phyloP scores from a whole-genome alignment of 2,797 vertebrate species.

The Notolepis coatsorum region DNA sequence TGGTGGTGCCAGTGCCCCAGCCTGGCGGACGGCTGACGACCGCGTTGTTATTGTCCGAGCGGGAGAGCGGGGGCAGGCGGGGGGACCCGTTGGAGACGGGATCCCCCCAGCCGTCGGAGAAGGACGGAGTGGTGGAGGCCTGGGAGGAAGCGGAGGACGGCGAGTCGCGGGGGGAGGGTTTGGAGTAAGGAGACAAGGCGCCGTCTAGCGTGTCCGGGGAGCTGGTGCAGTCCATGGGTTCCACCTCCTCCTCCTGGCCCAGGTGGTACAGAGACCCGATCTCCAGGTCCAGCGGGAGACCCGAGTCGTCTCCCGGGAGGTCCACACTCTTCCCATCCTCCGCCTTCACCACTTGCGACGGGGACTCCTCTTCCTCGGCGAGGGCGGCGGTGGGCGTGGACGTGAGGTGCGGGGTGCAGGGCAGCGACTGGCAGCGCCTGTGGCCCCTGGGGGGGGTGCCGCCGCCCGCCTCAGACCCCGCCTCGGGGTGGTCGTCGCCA shows the following conservation, averaged over 20 bases:
- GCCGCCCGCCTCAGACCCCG: constrained; percentile 66
- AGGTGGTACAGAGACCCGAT: constrained; percentile 54
- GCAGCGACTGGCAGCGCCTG: constrained; percentile 90
- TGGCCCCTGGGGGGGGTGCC: constrained; percentile 58
- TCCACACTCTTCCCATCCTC: constrained; percentile 8
- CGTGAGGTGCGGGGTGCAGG: constrained; percentile 84
- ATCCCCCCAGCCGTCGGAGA: constrained; percentile 79
- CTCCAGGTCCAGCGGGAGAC: constrained; percentile 70
- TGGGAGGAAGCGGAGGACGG: constrained; percentile 53
- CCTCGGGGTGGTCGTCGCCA: constrained; percentile 46
- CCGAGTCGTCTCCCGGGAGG: constrained; percentile 61
- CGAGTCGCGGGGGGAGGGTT: constrained; percentile 43
- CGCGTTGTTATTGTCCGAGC: constrained; percentile 85
- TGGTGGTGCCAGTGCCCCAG: constrained; percentile 73
- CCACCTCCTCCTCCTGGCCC: constrained; percentile 55
- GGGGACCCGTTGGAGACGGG: constrained; percentile 74
- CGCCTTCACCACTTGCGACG: neutral
- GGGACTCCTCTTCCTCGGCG: constrained; percentile 23
- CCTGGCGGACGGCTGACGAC: constrained; percentile 80
- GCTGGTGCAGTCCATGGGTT: constrained; percentile 86
- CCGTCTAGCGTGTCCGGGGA: constrained; percentile 79
- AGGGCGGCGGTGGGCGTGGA: constrained; percentile 51
- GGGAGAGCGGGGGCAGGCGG: constrained; percentile 66
- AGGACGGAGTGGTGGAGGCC: constrained; percentile 57
- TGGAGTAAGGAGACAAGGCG: constrained; percentile 44